phyloP scores from a whole-genome alignment of 2,113 vertebrate genomes.

The Tretioscincus oriximinensis region DNA sequence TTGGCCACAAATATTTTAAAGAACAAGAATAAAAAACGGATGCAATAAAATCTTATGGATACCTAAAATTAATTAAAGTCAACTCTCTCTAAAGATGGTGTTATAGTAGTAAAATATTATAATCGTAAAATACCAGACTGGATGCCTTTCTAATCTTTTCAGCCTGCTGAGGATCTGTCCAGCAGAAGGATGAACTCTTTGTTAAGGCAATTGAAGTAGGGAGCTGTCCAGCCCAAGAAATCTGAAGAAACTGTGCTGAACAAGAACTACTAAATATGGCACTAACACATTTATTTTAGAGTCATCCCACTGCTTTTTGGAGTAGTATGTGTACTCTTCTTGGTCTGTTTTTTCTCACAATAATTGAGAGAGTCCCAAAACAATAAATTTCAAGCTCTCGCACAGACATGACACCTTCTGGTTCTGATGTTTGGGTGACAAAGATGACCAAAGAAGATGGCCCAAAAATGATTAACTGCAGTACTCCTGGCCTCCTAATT shows the following conservation, averaged over 20 bases:
- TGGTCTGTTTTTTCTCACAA: not conserved
- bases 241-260: not conserved
- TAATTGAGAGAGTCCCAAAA: not conserved
- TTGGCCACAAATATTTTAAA: too few relatives aligned
- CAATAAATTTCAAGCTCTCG: not conserved
- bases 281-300: not conserved
- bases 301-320: not conserved
- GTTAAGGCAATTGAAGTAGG: not conserved
- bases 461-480: not conserved
- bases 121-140: not conserved
- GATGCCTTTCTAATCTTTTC: not conserved
- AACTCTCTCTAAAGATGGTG: not conserved
- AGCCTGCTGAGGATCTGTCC: not conserved
- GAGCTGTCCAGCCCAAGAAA: not conserved
- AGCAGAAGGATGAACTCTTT: not conserved
- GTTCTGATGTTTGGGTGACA: not conserved
- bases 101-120: too few relatives aligned
- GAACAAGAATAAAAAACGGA: too few relatives aligned
- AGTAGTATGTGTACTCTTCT: not conserved
- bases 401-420: not conserved
- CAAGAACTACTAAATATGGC: not conserved
- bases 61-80: not conserved
- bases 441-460: not conserved
- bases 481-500: not conserved
- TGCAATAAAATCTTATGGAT: not conserved